Conservation (phyloP, 1,140 invertebrate species). For the Ostrea edulis region DNA sequence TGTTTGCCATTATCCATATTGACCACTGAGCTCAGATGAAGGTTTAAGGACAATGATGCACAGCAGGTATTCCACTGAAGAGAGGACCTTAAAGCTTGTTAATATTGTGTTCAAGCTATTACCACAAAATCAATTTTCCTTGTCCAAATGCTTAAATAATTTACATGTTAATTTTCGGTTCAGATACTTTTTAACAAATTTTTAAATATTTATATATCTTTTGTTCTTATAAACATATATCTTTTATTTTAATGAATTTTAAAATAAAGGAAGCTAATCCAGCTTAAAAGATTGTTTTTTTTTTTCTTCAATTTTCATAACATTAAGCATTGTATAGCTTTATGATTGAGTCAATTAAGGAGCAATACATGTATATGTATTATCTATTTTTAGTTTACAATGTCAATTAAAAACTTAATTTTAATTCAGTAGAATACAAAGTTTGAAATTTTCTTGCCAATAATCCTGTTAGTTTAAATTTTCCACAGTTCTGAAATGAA, state of each 20-base stretch:
- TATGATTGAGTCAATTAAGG: not conserved
- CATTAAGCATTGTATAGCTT: no score
- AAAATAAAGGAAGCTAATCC: no score
- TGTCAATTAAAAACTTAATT: not conserved
- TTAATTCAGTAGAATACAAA: not conserved
- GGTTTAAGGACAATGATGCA: not conserved
- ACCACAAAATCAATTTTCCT: slow-evolving; percentile 20
- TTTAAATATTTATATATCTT: not conserved
- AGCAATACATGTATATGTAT: not conserved
- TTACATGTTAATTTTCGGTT: not conserved
- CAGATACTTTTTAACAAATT: not conserved
- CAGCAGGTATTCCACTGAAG: not conserved
- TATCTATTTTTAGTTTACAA: no score
- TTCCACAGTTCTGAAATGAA: not conserved
- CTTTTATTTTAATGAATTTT: no score
- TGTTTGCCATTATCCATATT: not conserved
- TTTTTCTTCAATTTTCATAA: no score
- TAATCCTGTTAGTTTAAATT: not conserved
- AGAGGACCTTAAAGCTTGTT: not conserved
- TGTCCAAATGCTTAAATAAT: not conserved
- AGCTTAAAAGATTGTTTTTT: no score
- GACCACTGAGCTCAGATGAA: not conserved
- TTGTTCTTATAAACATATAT: no score
- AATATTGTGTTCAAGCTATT: not conserved
- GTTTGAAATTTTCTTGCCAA: not conserved